Conservation (phyloP, 2,888 invertebrate species). For the Gasteruption jaculator region DNA sequence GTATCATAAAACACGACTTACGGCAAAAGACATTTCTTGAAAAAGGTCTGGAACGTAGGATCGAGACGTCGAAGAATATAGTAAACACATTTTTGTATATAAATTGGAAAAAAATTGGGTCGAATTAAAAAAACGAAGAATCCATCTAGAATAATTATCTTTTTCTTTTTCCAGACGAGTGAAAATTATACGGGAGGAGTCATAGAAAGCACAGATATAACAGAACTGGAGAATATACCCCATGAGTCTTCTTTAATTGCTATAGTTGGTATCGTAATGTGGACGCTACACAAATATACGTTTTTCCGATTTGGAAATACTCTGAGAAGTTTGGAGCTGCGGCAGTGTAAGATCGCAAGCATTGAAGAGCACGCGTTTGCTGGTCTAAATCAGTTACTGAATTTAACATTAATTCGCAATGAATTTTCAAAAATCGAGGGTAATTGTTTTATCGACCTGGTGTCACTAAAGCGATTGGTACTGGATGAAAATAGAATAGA, state of each 20-base stretch:
- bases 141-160: no score
- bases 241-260: constrained; percentile 34
- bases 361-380: constrained; percentile 37
- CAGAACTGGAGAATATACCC: constrained; percentile 31
- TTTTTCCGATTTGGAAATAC: constrained; percentile 41
- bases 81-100: no score
- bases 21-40: no score
- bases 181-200: no score
- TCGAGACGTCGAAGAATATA: no score
- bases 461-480: constrained; percentile 28
- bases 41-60: no score
- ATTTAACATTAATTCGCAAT: constrained; percentile 31
- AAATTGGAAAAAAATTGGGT: no score
- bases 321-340: constrained; percentile 31
- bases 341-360: constrained; percentile 26
- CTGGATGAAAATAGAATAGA: constrained; percentile 28
- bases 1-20: no score
- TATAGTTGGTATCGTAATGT: constrained; percentile 27
- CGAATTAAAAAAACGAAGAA: no score
- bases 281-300: constrained; percentile 27
- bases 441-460: constrained; percentile 35
- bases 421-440: constrained; percentile 21
- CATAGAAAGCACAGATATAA: no score
- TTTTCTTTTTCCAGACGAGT: no score
- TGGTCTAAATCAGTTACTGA: constrained; percentile 33